A percentile compares a stretch with the other conserved stretches of the same genome.
phyloP scores from a whole-genome alignment of 2,797 vertebrate genomes.

The Pogonophryne albipinna region DNA sequence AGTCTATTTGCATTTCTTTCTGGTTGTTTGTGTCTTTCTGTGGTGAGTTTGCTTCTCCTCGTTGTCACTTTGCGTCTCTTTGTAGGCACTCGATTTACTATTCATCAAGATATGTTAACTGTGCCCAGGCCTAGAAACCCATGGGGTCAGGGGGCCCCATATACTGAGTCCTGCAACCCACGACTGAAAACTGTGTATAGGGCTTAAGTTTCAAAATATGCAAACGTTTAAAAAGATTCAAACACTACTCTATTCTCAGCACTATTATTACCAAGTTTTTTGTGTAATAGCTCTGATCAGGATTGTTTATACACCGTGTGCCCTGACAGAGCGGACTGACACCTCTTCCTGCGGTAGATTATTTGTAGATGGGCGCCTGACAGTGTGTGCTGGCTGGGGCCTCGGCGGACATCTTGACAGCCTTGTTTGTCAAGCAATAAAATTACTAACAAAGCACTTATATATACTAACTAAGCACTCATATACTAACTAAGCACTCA shows the following conservation, averaged over 20 bases:
- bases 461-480: no score
- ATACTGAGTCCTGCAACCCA: background rate
- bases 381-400: slow-evolving; percentile 68
- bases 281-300: slow-evolving; percentile 31
- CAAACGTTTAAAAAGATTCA: slow-evolving; percentile 5
- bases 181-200: background rate
- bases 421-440: slow-evolving; percentile 36
- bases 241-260: background rate
- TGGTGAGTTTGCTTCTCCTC: slow-evolving; percentile 2
- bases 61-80: background rate
- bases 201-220: slow-evolving; percentile 9
- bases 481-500: no score
- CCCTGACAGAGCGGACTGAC: slow-evolving; percentile 60
- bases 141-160: background rate
- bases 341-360: slow-evolving; percentile 74
- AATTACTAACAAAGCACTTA: no score
- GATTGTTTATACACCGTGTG: slow-evolving; percentile 22
- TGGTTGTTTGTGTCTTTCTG: background rate
- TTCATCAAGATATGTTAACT: background rate
- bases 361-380: slow-evolving; percentile 77
- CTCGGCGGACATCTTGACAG: slow-evolving; percentile 73
- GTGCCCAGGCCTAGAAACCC: background rate
- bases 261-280: slow-evolving; percentile 19
- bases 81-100: background rate
- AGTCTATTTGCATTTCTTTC: background rate